Evolutionary conservation across 2,888 invertebrate species (phyloP).

Genomic region (Erpobdella octoculata): DNA sequence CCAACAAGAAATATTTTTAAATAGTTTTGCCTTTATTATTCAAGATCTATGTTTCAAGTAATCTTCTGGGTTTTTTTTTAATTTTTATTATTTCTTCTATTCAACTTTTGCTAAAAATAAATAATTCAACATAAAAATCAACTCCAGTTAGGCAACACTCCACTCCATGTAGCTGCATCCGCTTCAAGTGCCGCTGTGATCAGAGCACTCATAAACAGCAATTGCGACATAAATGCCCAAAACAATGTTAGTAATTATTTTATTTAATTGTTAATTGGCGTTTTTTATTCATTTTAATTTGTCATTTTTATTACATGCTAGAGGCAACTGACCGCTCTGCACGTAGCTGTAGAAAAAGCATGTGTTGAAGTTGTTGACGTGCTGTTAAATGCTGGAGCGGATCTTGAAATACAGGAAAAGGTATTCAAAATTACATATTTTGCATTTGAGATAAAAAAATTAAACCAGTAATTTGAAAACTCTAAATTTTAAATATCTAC

Average conservation of each 20-base stretch:
- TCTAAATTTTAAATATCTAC: not conserved
- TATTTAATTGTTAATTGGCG: not conserved
- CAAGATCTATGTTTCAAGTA: too few relatives aligned
- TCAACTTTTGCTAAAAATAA: too few relatives aligned
- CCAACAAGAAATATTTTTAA: conserved; percentile 2
- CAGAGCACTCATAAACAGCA: conserved; percentile 79
- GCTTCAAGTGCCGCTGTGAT: conserved; percentile 95
- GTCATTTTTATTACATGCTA: conserved; percentile 33
- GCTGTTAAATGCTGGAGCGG: conserved; percentile 53
- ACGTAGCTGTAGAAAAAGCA: conserved; percentile 68
- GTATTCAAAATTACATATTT: conserved; percentile 56
- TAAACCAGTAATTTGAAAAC: conserved; percentile 1
- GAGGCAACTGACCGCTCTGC: conserved; percentile 67
- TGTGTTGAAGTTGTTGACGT: conserved; percentile 62
- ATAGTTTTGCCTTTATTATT: conserved; percentile 6
- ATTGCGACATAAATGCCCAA: conserved; percentile 65
- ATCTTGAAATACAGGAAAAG: conserved; percentile 55
- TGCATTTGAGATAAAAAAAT: not conserved
- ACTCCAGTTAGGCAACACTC: conserved; percentile 76
- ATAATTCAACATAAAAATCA: too few relatives aligned
- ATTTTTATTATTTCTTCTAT: not conserved
- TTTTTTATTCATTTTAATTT: not conserved
- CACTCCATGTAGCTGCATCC: conserved; percentile 91
- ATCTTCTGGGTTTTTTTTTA: not conserved
- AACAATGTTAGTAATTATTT: conserved; percentile 60